Evolutionary conservation across 2,797 vertebrate genomes (phyloP).

Genomic region (Staurois parvus): DNA sequence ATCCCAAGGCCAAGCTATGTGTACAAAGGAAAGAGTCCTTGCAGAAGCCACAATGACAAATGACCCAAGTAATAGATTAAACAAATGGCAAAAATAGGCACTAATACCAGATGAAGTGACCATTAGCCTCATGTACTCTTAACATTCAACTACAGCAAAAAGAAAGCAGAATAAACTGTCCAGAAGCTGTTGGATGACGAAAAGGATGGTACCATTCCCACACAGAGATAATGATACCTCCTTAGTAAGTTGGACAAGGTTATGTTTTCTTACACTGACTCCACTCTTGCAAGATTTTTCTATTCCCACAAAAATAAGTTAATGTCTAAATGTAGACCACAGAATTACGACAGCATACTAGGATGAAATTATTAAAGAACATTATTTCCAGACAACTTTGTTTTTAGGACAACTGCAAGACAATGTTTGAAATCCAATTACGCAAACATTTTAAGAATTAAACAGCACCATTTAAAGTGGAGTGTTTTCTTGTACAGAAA

Average conservation of each 20-base stretch:
- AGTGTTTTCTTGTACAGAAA: neutral
- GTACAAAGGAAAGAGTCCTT: slow-evolving; percentile 63
- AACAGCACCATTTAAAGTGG: neutral
- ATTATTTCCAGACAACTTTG: neutral
- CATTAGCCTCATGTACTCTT: slow-evolving; percentile 31
- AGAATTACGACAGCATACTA: slow-evolving; percentile 5
- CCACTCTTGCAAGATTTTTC: neutral
- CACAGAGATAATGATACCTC: neutral
- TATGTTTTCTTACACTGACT: slow-evolving; percentile 19
- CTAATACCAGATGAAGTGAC: slow-evolving; percentile 63
- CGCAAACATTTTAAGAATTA: no score
- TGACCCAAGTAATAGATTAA: slow-evolving; percentile 74
- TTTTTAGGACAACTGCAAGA: neutral
- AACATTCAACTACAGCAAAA: slow-evolving; percentile 14
- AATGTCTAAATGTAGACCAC: neutral
- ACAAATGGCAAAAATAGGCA: slow-evolving; percentile 71
- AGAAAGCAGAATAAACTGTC: slow-evolving; percentile 14
- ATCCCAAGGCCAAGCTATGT: slow-evolving; percentile 52
- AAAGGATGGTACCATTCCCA: neutral
- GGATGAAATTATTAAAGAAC: neutral
- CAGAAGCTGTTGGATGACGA: neutral
- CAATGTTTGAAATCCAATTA: neutral
- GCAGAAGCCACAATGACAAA: slow-evolving; percentile 65
- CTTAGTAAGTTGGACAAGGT: neutral
- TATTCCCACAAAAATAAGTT: slow-evolving; percentile 5